Percentiles rank a stretch among this genome's conserved stretches.
Conservation (phyloP, 2,888 invertebrate genomes). For the Aradus depressus region DNA sequence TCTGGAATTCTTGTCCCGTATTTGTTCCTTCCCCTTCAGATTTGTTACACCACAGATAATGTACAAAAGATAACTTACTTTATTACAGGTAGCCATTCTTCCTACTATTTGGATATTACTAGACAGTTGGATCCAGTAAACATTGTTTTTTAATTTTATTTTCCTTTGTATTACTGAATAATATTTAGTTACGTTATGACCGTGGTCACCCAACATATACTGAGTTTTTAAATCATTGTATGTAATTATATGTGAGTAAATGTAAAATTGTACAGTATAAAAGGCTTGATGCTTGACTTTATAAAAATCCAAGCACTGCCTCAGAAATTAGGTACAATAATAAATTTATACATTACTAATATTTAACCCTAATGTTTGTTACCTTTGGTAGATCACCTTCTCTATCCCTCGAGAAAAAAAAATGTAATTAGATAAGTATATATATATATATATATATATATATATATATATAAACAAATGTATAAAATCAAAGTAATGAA, state of each 20-base stretch:
- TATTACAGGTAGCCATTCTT: no score
- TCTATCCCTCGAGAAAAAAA: no score
- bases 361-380: no score
- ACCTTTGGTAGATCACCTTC: no score
- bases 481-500: conserved; percentile 2
- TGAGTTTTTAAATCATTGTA: neutral
- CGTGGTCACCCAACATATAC: conserved; percentile 5
- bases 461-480: neutral
- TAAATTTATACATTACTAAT: conserved; percentile 5
- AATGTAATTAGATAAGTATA: conserved; percentile 3
- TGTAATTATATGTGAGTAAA: no score
- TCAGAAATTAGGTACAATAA: conserved; percentile 12
- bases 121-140: neutral
- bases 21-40: no score
- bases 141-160: neutral
- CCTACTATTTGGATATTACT: no score
- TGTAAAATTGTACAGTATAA: conserved; percentile 17
- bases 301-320: conserved; percentile 21
- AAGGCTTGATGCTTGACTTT: conserved; percentile 21
- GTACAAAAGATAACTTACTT: no score
- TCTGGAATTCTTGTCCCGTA: no score
- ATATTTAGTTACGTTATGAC: no score
- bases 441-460: conserved; percentile 1
- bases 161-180: neutral
- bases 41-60: no score